Evolutionary conservation across 2,113 vertebrate genomes (phyloP).

Genomic region (Laterallus jamaicensis): DNA sequence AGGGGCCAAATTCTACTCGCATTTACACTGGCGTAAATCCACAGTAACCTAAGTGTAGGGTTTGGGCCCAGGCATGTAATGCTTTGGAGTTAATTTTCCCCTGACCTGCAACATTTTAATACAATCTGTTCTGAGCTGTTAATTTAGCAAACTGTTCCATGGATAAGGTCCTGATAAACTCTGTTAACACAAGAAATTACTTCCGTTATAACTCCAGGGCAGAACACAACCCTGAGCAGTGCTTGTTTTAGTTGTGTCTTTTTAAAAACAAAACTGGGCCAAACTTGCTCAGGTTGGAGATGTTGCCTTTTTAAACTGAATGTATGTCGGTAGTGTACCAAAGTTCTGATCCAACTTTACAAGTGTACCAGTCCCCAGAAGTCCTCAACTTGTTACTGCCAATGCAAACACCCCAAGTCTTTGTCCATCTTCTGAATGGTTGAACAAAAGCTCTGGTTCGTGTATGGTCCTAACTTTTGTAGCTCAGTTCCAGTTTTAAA

Average conservation of each 20-base stretch:
- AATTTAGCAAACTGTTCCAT: neutral
- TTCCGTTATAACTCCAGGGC: neutral
- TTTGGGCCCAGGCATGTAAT: neutral
- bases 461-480: neutral
- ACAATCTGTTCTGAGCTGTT: neutral
- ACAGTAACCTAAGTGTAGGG: conserved; percentile 33
- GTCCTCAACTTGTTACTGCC: neutral
- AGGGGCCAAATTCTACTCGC: conserved; percentile 61
- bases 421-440: neutral
- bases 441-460: neutral
- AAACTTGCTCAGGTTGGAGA: neutral
- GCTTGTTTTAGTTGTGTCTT: neutral
- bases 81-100: conserved; percentile 32
- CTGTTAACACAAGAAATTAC: neutral
- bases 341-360: neutral
- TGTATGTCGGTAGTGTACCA: neutral
- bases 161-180: conserved; percentile 30
- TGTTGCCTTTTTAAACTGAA: neutral
- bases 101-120: neutral
- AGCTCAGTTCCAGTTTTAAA: neutral
- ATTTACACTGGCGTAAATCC: conserved; percentile 67
- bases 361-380: neutral
- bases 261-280: neutral
- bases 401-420: neutral
- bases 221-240: neutral